These are phyloP conservation scores for Platichthys stellatus DNA, from an alignment of 2,113 vertebrate species.

Conservation along the genomic window DNA sequence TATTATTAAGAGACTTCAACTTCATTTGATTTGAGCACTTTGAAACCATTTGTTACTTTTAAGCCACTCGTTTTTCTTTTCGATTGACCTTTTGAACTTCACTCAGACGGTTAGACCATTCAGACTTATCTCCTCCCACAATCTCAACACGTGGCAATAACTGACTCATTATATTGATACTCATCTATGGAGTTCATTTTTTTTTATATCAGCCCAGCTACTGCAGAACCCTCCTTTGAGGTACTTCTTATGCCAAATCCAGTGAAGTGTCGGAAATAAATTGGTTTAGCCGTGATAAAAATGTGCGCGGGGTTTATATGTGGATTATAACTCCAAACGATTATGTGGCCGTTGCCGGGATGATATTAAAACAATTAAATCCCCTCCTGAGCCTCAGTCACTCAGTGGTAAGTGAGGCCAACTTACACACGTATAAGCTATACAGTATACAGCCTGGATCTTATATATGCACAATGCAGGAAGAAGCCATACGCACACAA, in stretches of 20 bases:
- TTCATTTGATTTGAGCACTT: too few relatives aligned
- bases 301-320: neutral
- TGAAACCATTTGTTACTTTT: too few relatives aligned
- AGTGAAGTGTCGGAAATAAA: neutral
- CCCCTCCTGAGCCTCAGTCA: neutral
- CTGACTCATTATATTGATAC: too few relatives aligned
- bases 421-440: neutral
- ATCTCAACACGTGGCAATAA: too few relatives aligned
- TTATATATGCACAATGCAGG: neutral
- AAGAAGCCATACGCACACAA: neutral
- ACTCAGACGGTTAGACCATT: too few relatives aligned
- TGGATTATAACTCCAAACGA: slow-evolving; percentile 34
- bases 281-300: neutral
- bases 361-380: slow-evolving; percentile 46
- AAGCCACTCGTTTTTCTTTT: neutral
- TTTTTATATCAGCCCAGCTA: neutral
- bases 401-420: neutral
- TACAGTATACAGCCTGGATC: neutral
- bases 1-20: too few relatives aligned
- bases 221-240: neutral
- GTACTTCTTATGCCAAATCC: neutral
- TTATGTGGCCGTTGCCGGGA: slow-evolving; percentile 1
- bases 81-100: too few relatives aligned
- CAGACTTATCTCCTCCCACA: too few relatives aligned
- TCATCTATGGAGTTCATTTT: neutral